Evolutionary conservation across 1,140 invertebrate genomes (phyloP).

Genomic region (Drosophila ogumai): DNA sequence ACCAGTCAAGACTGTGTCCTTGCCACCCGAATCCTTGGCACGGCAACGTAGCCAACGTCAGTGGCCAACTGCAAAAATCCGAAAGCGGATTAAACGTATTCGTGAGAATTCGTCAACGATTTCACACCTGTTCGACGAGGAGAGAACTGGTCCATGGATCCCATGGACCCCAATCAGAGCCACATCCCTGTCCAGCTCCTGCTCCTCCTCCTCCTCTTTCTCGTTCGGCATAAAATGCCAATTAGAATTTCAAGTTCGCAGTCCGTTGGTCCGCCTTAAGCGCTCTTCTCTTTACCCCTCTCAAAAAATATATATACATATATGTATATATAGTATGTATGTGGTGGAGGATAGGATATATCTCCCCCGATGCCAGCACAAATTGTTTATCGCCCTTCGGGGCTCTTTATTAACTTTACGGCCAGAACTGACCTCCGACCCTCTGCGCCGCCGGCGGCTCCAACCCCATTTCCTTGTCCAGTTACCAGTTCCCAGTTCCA

Average conservation of each 20-base stretch:
- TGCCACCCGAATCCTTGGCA: slow-evolving; percentile 26
- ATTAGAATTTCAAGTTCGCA: slow-evolving; percentile 82
- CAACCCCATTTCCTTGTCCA: slow-evolving; percentile 1
- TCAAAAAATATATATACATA: background rate
- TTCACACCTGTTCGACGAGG: slow-evolving; percentile 72
- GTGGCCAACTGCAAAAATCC: slow-evolving; percentile 68
- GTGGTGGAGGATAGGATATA: slow-evolving; percentile 2
- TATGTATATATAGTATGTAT: background rate
- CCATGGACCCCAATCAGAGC: slow-evolving; percentile 11
- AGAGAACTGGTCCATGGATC: slow-evolving; percentile 8
- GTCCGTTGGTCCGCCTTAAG: slow-evolving; percentile 55
- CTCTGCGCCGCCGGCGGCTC: background rate
- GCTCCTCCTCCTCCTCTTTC: background rate
- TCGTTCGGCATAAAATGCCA: slow-evolving; percentile 74
- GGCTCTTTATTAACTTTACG: slow-evolving; percentile 79
- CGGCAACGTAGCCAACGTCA: slow-evolving; percentile 21
- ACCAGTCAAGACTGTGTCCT: slow-evolving; percentile 3
- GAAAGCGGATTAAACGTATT: slow-evolving; percentile 83
- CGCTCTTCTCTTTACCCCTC: slow-evolving; percentile 6
- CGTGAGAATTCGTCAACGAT: slow-evolving; percentile 82
- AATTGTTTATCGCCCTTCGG: slow-evolving; percentile 77
- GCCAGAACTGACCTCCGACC: slow-evolving; percentile 52
- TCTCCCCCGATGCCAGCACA: slow-evolving; percentile 40
- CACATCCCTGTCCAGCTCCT: background rate
- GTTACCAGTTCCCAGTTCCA: background rate